phyloP scores from a whole-genome alignment of 2,113 vertebrate genomes.

The Zosterops japonicus region DNA sequence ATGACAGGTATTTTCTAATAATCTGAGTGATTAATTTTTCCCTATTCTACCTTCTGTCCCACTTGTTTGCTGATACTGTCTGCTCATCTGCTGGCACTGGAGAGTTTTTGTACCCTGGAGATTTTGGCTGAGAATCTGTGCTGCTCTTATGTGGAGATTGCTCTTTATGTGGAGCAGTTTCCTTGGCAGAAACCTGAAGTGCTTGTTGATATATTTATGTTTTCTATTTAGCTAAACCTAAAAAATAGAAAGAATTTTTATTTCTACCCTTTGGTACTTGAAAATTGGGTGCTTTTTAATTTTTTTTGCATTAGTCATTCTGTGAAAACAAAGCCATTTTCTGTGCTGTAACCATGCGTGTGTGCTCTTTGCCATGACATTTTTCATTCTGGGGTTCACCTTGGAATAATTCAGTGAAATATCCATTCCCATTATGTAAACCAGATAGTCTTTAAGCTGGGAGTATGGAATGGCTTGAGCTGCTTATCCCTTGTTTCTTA shows the following conservation, averaged over 20 bases:
- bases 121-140: not conserved
- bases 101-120: not conserved
- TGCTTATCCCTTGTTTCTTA: not conserved
- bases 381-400: not conserved
- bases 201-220: not conserved
- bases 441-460: not conserved
- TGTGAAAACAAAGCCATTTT: not conserved
- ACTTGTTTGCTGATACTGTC: not conserved
- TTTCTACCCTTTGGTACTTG: not conserved
- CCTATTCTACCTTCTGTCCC: not conserved
- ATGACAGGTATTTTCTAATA: not conserved
- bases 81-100: not conserved
- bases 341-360: not conserved
- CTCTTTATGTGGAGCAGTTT: not conserved
- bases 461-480: not conserved
- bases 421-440: not conserved
- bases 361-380: not conserved
- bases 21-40: not conserved
- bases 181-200: not conserved
- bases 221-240: not conserved
- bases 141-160: not conserved
- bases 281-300: accelerated
- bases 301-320: not conserved
- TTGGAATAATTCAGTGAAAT: not conserved
- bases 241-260: not conserved